Conservation (phyloP, 2,113 vertebrate genomes). For the Phylloscopus whistleri region DNA sequence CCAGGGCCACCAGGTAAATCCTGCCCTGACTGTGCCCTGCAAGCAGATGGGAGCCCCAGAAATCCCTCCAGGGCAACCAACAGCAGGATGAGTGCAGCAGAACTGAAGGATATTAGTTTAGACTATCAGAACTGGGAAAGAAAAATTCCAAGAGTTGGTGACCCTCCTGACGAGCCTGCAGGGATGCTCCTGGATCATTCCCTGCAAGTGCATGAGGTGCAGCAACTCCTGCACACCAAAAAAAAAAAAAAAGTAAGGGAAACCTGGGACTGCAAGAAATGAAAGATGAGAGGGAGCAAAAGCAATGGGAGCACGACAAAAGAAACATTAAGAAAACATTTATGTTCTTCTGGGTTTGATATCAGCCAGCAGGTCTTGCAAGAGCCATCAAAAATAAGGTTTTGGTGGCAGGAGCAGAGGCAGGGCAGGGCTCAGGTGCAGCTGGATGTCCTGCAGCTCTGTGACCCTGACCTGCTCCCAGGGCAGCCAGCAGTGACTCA, state of each 20-base stretch:
- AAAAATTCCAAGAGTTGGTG: background rate
- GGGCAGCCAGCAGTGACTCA: background rate
- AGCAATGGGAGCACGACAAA: background rate
- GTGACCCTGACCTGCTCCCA: background rate
- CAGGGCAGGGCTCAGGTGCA: background rate
- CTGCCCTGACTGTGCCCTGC: background rate
- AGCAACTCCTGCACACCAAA: background rate
- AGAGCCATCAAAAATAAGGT: accelerated
- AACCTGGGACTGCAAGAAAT: background rate
- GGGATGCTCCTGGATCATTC: background rate
- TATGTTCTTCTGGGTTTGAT: background rate
- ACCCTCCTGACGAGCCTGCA: background rate
- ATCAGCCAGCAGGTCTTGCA: background rate
- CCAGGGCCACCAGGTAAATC: background rate
- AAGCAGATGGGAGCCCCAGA: background rate
- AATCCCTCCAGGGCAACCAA: background rate
- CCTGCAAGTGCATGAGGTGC: background rate
- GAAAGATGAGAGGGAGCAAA: background rate
- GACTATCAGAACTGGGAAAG: background rate
- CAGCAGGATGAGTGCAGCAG: background rate
- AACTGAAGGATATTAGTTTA: background rate
- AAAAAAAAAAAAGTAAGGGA: background rate
- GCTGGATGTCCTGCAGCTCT: background rate
- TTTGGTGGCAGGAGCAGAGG: background rate
- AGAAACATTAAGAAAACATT: background rate